Evolutionary conservation across 2,888 invertebrate species (phyloP).

Genomic region (Saturnia japonica): DNA sequence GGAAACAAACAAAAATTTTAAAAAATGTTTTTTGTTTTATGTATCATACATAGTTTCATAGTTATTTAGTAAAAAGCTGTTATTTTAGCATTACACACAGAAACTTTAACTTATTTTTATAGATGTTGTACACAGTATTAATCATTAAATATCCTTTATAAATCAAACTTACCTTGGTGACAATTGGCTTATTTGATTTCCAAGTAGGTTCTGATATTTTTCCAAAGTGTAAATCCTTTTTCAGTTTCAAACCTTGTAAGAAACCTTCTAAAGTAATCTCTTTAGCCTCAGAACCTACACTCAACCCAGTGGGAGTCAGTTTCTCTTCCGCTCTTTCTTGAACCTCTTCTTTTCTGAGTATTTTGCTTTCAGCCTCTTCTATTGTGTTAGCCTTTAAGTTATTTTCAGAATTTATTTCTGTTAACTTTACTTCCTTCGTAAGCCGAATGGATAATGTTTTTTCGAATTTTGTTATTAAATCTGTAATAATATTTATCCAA

Average conservation of each 20-base stretch:
- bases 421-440: slow-evolving; percentile 35
- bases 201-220: slow-evolving; percentile 68
- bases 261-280: slow-evolving; percentile 67
- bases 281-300: slow-evolving; percentile 56
- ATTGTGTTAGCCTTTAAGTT: slow-evolving; percentile 42
- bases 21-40: no score
- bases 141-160: background rate
- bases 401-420: slow-evolving; percentile 33
- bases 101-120: background rate
- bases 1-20: no score
- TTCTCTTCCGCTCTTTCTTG: slow-evolving; percentile 27
- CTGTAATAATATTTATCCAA: slow-evolving; percentile 38
- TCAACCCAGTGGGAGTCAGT: slow-evolving; percentile 38
- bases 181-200: slow-evolving; percentile 63
- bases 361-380: slow-evolving; percentile 34
- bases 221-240: slow-evolving; percentile 68
- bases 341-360: slow-evolving; percentile 4
- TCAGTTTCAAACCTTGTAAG: slow-evolving; percentile 66
- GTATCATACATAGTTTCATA: no score
- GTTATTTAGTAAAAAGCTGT: no score
- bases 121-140: no score
- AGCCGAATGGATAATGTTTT: slow-evolving; percentile 51
- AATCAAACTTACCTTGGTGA: slow-evolving; percentile 60
- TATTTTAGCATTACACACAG: no score
- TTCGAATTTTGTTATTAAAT: slow-evolving; percentile 62